phyloP scores from a whole-genome alignment of 2,113 vertebrate species.

The Empidonax alnorum region DNA sequence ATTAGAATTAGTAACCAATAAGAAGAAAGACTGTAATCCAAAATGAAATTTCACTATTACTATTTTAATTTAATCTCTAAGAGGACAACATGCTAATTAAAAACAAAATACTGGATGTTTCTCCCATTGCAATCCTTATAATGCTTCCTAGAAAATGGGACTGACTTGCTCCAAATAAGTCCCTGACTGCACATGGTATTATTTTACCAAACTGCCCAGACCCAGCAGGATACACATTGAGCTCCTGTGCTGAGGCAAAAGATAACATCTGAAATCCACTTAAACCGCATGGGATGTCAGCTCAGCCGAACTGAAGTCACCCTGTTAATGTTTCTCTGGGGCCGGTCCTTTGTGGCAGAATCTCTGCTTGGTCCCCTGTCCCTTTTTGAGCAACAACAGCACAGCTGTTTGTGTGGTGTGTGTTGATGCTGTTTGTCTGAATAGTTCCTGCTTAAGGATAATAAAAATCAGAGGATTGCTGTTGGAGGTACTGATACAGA shows the following conservation, averaged over 20 bases:
- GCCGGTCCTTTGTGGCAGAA: accelerated
- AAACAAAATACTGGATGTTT: neutral
- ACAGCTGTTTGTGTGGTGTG: neutral
- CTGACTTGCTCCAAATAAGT: neutral
- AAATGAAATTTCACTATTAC: neutral
- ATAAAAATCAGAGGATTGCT: neutral
- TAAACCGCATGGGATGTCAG: no score
- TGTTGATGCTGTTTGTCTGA: accelerated
- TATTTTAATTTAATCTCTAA: neutral
- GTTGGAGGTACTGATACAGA: neutral
- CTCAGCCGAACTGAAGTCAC: neutral
- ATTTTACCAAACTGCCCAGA: neutral
- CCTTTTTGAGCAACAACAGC: neutral
- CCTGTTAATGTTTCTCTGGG: accelerated
- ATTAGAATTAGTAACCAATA: neutral
- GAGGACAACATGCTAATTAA: neutral
- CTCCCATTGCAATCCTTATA: neutral
- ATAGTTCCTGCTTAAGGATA: neutral
- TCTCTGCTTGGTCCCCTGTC: no score
- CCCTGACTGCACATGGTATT: neutral
- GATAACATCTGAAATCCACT: neutral
- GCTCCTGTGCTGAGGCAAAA: neutral
- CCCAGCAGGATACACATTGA: neutral
- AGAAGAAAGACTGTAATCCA: neutral
- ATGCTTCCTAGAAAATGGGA: neutral